phyloP scores from a whole-genome alignment of 2,113 vertebrate genomes.

The Trematocara variabile region DNA sequence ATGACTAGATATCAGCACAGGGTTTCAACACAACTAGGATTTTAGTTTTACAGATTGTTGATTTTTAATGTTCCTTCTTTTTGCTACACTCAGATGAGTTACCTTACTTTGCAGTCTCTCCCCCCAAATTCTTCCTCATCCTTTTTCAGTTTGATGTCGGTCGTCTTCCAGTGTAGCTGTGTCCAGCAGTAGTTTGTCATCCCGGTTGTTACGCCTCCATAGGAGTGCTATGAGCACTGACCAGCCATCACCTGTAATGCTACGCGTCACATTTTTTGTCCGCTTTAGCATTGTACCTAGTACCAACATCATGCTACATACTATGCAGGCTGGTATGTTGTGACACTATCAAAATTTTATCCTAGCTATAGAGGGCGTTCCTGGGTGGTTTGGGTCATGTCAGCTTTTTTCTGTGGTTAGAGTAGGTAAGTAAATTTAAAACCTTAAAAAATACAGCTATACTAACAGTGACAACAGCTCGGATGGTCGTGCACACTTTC shows the following conservation, averaged over 20 bases:
- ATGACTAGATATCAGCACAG: constrained; percentile 76
- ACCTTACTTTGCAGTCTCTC: not conserved
- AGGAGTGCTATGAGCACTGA: constrained; percentile 37
- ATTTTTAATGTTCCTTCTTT: not conserved
- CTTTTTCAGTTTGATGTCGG: constrained; percentile 58
- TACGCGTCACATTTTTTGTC: not conserved
- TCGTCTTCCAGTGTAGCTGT: constrained; percentile 83
- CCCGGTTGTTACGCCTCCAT: constrained; percentile 29
- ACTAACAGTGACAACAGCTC: not conserved
- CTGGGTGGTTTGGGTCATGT: not conserved
- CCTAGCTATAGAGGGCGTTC: not conserved
- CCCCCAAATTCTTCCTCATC: not conserved
- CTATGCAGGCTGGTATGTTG: constrained; percentile 60
- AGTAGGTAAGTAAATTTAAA: constrained; percentile 3
- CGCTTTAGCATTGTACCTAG: not conserved
- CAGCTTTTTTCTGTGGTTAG: constrained; percentile 2
- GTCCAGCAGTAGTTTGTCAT: constrained; percentile 31
- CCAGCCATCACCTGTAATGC: not conserved
- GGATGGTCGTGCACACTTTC: not conserved
- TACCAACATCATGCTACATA: constrained; percentile 27
- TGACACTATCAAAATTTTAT: constrained; percentile 24
- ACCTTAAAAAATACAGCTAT: not conserved
- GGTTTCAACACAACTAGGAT: constrained; percentile 46
- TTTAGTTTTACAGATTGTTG: not conserved
- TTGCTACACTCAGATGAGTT: not conserved